phyloP scores from a whole-genome alignment of 2,888 invertebrate genomes.

The Lydus trimaculatus region DNA sequence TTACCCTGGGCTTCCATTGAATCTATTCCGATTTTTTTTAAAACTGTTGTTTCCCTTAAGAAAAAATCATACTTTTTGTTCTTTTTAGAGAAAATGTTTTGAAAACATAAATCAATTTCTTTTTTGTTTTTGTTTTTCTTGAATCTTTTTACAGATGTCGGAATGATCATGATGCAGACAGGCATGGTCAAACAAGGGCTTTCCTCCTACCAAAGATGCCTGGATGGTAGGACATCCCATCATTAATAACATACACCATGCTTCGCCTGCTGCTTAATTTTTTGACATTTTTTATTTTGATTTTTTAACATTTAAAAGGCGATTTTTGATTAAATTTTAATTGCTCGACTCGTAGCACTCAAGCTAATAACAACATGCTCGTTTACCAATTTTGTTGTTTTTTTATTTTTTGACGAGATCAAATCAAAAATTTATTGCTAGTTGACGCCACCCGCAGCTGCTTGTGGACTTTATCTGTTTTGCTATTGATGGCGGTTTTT shows the following conservation, averaged over 20 bases:
- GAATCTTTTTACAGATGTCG: conserved; percentile 86
- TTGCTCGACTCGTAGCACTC: conserved; percentile 16
- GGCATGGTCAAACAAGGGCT: conserved; percentile 93
- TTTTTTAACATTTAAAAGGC: conserved; percentile 19
- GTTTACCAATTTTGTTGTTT: no score
- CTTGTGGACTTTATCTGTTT: background rate
- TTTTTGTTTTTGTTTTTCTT: conserved; percentile 61
- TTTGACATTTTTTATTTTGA: conserved; percentile 12
- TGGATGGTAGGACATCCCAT: conserved; percentile 78
- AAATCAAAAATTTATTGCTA: no score
- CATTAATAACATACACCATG: conserved; percentile 37
- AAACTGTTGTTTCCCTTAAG: no score
- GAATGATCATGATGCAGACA: conserved; percentile 97
- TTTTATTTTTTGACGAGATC: background rate
- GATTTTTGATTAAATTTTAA: conserved; percentile 15
- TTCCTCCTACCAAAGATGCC: conserved; percentile 71
- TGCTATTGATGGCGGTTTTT: background rate
- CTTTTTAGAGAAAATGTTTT: conserved; percentile 21
- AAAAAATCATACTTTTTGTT: background rate
- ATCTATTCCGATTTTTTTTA: conserved; percentile 21
- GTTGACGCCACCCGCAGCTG: background rate
- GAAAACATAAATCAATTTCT: conserved; percentile 18
- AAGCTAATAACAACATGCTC: no score
- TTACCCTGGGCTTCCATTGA: conserved; percentile 45
- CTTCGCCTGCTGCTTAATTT: conserved; percentile 42